These are phyloP conservation scores for Dryas iulia DNA, from an alignment of 1,140 invertebrate species.

Conservation along the genomic window DNA sequence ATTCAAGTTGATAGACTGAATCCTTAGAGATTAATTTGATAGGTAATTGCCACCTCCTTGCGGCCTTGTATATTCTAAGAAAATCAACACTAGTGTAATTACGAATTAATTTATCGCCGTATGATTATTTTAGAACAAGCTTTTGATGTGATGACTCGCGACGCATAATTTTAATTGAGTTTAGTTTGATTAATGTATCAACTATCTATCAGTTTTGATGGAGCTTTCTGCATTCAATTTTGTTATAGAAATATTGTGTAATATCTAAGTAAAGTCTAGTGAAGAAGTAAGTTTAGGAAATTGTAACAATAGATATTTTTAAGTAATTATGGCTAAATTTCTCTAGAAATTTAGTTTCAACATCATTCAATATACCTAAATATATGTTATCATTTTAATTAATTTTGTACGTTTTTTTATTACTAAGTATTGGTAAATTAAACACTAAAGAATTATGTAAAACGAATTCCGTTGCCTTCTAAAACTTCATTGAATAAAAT, in stretches of 20 bases:
- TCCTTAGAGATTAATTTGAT: slow-evolving; percentile 62
- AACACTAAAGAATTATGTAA: background rate
- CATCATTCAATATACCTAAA: too few species aligned
- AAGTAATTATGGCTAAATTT: background rate
- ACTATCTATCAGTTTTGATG: background rate
- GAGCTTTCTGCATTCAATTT: background rate
- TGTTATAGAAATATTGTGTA: background rate
- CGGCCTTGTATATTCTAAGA: slow-evolving; percentile 49
- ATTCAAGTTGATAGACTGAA: slow-evolving; percentile 53
- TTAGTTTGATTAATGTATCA: slow-evolving; percentile 51
- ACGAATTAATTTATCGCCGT: slow-evolving; percentile 68
- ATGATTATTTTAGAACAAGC: slow-evolving; percentile 53
- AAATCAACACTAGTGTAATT: slow-evolving; percentile 73
- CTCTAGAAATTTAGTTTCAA: too few species aligned
- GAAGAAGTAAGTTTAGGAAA: background rate
- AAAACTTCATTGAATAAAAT: too few species aligned
- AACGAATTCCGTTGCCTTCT: background rate
- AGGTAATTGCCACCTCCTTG: slow-evolving; percentile 58
- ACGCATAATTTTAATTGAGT: slow-evolving; percentile 53
- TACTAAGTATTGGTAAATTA: too few species aligned
- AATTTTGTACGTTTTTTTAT: too few species aligned
- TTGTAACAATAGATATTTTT: background rate
- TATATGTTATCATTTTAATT: too few species aligned
- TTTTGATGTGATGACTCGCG: slow-evolving; percentile 52
- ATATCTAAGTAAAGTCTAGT: background rate